Conservation (phyloP, 2,797 vertebrate genomes). For the Megalops cyprinoides region DNA sequence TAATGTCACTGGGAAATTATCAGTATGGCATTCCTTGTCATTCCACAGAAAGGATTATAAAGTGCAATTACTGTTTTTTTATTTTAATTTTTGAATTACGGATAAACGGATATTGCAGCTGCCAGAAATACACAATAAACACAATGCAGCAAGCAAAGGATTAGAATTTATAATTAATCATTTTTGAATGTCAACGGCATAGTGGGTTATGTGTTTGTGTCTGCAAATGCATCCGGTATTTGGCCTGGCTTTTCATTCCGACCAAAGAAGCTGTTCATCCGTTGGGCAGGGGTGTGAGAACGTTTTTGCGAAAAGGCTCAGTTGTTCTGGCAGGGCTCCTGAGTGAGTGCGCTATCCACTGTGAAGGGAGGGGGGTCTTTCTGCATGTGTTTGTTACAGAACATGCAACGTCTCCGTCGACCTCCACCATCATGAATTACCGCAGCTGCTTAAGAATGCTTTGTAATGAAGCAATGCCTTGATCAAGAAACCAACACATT, state of each 20-base stretch:
- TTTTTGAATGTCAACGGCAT: slow-evolving; percentile 15
- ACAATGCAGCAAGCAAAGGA: neutral
- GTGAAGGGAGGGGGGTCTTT: neutral
- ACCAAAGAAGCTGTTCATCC: neutral
- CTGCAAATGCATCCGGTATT: neutral
- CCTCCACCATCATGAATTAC: no score
- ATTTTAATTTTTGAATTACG: neutral
- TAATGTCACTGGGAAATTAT: neutral
- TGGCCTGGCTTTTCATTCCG: neutral
- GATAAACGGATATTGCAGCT: neutral
- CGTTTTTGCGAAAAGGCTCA: neutral
- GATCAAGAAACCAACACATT: no score
- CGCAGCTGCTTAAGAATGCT: no score
- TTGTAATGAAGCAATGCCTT: no score
- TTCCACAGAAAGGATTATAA: neutral
- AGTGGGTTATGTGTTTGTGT: neutral
- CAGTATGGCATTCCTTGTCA: neutral
- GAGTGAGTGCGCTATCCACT: neutral
- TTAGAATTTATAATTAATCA: slow-evolving; percentile 6
- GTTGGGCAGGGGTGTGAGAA: neutral
- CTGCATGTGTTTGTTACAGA: no score
- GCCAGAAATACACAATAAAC: neutral
- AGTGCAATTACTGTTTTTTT: neutral
- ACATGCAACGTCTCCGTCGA: no score
- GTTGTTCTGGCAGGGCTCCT: neutral